A percentile compares a stretch with the other conserved stretches of the same genome.
These are phyloP conservation scores for human (Homo sapiens) DNA, from an alignment of 2,113 vertebrate species.

Conservation along the genomic window GRCh38 chr7:74324501-74325000, in stretches of 20 bases:
- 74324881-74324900: too few relatives aligned
- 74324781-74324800: not conserved
- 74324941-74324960: not conserved
- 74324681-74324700: not conserved
- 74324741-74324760: not conserved
- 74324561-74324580: not conserved
- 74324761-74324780: not conserved
- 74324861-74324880: not conserved
- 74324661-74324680: not conserved
- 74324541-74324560: not conserved
- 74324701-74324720: not conserved
- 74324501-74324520: not conserved
- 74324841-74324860: not conserved
- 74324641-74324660: fast-evolving
- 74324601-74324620: fast-evolving
- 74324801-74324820: not conserved
- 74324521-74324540: not conserved
- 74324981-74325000: not conserved
- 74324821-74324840: too few relatives aligned
- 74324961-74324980: not conserved
- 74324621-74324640: not conserved
- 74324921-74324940: fast-evolving
- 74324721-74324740: not conserved
- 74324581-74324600: fast-evolving
- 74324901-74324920: not conserved